These are phyloP conservation scores for Octopus bimaculoides DNA, from an alignment of 1,140 invertebrate genomes.

Conservation along the genomic window DNA sequence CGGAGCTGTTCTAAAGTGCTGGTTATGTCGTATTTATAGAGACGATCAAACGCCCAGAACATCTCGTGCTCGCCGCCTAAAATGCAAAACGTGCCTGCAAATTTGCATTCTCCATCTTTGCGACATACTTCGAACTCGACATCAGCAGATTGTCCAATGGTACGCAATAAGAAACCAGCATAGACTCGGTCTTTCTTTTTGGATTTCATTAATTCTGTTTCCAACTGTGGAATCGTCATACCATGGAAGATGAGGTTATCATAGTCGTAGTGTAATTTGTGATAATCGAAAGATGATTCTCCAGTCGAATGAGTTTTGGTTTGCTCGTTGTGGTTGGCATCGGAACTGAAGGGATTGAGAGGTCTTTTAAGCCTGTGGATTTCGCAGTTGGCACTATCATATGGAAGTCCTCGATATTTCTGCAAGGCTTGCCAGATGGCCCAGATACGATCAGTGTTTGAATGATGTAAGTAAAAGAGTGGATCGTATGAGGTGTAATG, in stretches of 20 bases:
- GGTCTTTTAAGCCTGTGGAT: slow-evolving; percentile 6
- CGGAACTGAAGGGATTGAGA: slow-evolving; percentile 17
- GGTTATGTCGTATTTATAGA: slow-evolving; percentile 30
- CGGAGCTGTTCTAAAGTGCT: slow-evolving; percentile 19
- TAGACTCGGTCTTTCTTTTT: slow-evolving; percentile 24
- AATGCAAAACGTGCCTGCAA: slow-evolving; percentile 28
- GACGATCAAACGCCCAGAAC: slow-evolving; percentile 28
- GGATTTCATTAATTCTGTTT: slow-evolving; percentile 15
- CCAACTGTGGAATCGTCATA: slow-evolving; percentile 25
- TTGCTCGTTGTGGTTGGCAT: slow-evolving; percentile 14
- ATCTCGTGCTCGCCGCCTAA: slow-evolving; percentile 28
- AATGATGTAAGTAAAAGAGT: slow-evolving; percentile 27
- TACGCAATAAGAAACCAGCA: slow-evolving; percentile 20
- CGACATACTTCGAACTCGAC: slow-evolving; percentile 24
- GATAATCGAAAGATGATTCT: slow-evolving; percentile 26
- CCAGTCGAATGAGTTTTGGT: slow-evolving; percentile 11
- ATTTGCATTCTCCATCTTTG: slow-evolving; percentile 18
- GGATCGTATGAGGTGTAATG: slow-evolving; percentile 26
- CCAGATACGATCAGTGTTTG: slow-evolving; percentile 25
- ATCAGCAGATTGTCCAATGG: slow-evolving; percentile 21
- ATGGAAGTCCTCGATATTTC: slow-evolving; percentile 14
- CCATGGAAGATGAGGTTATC: slow-evolving; percentile 31
- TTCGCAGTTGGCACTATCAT: slow-evolving; percentile 14
- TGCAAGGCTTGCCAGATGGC: slow-evolving; percentile 26
- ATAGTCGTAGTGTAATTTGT: slow-evolving; percentile 25